phyloP scores from a whole-genome alignment of 2,797 vertebrate species.

The Anguilla obscura region DNA sequence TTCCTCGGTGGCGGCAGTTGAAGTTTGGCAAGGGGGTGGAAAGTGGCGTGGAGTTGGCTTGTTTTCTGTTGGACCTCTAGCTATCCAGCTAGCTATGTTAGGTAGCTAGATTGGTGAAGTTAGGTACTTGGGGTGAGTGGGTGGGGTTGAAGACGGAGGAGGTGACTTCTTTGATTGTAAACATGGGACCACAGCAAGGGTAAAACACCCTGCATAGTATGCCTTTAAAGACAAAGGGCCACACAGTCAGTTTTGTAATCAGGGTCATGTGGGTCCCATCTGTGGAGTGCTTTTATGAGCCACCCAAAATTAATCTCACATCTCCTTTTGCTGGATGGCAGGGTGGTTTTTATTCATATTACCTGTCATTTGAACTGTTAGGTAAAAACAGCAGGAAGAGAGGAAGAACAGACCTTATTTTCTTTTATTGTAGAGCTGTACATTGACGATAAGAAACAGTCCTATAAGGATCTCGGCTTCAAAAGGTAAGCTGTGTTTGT shows the following conservation, averaged over 20 bases:
- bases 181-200: too few species aligned
- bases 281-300: neutral
- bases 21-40: too few species aligned
- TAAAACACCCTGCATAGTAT: too few species aligned
- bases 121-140: too few species aligned
- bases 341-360: neutral
- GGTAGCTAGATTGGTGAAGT: too few species aligned
- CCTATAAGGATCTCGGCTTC: constrained; percentile 79
- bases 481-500: constrained; percentile 68
- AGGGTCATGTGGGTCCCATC: neutral
- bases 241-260: neutral
- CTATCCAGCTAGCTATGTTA: too few species aligned
- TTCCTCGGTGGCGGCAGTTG: too few species aligned
- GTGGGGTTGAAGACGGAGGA: too few species aligned
- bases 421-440: constrained; percentile 71
- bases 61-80: too few species aligned
- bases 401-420: neutral
- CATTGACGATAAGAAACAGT: constrained; percentile 77
- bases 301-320: neutral
- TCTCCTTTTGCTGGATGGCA: neutral
- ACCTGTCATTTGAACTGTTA: neutral
- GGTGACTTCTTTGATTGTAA: too few species aligned
- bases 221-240: neutral
- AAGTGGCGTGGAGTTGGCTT: too few species aligned
- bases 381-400: neutral